Percentiles rank a stretch among this genome's conserved stretches.
These are phyloP conservation scores for Gonioctena quinquepunctata DNA, from an alignment of 1,140 invertebrate species.

Conservation along the genomic window DNA sequence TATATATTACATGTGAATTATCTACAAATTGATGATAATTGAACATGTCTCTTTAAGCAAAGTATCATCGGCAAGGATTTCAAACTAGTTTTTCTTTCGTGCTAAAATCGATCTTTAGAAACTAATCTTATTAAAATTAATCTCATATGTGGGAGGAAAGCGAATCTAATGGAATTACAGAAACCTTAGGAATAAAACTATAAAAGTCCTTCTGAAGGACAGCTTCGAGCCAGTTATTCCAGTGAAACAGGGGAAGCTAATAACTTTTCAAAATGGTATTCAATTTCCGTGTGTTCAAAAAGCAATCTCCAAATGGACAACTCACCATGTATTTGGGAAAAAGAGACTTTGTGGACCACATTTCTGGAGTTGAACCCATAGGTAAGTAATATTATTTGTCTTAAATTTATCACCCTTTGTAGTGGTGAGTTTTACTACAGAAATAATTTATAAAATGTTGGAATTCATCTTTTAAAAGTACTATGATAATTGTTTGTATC, in stretches of 20 bases:
- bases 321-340: slow-evolving; percentile 94
- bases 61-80: background rate
- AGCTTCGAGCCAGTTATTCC: background rate
- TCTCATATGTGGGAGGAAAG: slow-evolving; percentile 1
- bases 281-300: slow-evolving; percentile 94
- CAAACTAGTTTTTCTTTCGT: background rate
- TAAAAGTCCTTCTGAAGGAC: background rate
- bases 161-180: slow-evolving; percentile 2
- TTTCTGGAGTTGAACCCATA: slow-evolving; percentile 89
- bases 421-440: no score
- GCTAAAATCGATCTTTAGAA: background rate
- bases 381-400: no score
- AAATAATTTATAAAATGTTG: no score
- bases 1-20: no score
- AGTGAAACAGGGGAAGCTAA: background rate
- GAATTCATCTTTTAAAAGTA: no score
- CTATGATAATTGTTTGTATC: no score
- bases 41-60: background rate
- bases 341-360: slow-evolving; percentile 94
- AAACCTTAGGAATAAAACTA: slow-evolving; percentile 3
- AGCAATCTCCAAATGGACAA: slow-evolving; percentile 92
- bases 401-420: no score
- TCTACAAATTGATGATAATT: background rate
- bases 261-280: slow-evolving; percentile 79
- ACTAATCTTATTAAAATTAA: slow-evolving; percentile 8